A percentile compares a stretch with the other conserved stretches of the same genome.
Evolutionary conservation across 35 echinoderm and acorn worm species (phyloP).

Genomic region (Strongylocentrotus purpuratus): DNA sequence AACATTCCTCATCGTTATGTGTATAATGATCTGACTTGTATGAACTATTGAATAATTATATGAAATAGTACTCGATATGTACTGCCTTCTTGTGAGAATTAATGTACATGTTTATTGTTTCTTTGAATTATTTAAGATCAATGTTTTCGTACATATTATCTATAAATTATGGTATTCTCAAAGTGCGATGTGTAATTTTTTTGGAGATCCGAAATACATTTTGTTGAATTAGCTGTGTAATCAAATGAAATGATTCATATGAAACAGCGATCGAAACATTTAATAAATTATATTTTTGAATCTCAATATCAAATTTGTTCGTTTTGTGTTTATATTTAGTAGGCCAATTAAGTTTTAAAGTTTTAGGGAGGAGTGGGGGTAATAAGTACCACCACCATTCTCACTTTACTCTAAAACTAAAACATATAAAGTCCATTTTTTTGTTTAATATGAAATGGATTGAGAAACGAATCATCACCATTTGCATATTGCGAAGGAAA

Average conservation of each 20-base stretch:
- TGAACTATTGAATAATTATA: background rate
- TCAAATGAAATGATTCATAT: background rate
- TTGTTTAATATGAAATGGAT: too few species aligned
- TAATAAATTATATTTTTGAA: constrained; percentile 11
- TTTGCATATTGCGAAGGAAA: too few species aligned
- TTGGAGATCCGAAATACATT: background rate
- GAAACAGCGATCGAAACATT: background rate
- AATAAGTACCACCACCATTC: too few species aligned
- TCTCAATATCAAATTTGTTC: background rate
- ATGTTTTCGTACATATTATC: background rate
- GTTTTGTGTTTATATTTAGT: too few species aligned
- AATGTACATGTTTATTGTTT: background rate
- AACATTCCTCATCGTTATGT: background rate
- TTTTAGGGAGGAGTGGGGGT: too few species aligned
- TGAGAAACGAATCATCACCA: too few species aligned
- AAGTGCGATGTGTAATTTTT: background rate
- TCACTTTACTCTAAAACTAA: too few species aligned
- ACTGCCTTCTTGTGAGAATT: background rate
- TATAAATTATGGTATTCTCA: background rate
- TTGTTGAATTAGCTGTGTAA: background rate
- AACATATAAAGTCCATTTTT: too few species aligned
- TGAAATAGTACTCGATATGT: background rate
- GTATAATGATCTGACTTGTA: background rate
- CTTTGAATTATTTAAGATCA: background rate
- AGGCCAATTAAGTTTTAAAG: too few species aligned